Evolutionary conservation across 2,113 vertebrate genomes (phyloP).

Genomic region (Dicerorhinus sumatrensis): DNA sequence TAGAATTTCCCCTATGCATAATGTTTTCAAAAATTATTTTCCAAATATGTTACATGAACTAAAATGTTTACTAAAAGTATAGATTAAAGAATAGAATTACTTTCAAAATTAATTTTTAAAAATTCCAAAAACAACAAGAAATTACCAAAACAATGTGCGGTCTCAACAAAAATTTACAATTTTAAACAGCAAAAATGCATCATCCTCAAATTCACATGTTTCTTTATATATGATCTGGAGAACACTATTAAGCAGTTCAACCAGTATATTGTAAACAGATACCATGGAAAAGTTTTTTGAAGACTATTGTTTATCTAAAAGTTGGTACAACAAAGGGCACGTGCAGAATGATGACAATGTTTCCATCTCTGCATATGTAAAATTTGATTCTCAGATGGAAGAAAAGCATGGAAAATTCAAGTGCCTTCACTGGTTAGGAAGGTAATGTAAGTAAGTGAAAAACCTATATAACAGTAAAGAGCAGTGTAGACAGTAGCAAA

Average conservation of each 20-base stretch:
- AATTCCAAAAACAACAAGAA: slow-evolving; percentile 46
- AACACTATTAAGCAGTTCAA: background rate
- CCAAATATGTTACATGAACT: slow-evolving; percentile 28
- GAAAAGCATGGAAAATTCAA: background rate
- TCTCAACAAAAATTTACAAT: slow-evolving; percentile 70
- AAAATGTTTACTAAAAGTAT: slow-evolving; percentile 52
- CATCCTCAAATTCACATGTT: background rate
- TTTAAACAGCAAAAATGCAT: slow-evolving; percentile 54
- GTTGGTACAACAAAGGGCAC: background rate
- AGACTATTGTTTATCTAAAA: background rate
- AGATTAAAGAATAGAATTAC: slow-evolving; percentile 28
- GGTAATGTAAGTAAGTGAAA: background rate
- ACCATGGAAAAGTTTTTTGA: background rate
- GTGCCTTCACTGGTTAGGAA: background rate
- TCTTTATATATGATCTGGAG: slow-evolving; percentile 17
- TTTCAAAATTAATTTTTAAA: slow-evolving; percentile 43
- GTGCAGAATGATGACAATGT: background rate
- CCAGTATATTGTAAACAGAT: background rate
- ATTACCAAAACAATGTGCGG: slow-evolving; percentile 42
- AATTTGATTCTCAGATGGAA: background rate
- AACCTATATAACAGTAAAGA: background rate
- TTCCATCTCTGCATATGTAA: background rate
- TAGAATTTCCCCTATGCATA: background rate
- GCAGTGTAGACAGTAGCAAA: background rate
- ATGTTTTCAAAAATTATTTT: slow-evolving; percentile 9